These are phyloP conservation scores for Drosophila rufa DNA, from an alignment of 1,140 invertebrate genomes.

Conservation along the genomic window DNA sequence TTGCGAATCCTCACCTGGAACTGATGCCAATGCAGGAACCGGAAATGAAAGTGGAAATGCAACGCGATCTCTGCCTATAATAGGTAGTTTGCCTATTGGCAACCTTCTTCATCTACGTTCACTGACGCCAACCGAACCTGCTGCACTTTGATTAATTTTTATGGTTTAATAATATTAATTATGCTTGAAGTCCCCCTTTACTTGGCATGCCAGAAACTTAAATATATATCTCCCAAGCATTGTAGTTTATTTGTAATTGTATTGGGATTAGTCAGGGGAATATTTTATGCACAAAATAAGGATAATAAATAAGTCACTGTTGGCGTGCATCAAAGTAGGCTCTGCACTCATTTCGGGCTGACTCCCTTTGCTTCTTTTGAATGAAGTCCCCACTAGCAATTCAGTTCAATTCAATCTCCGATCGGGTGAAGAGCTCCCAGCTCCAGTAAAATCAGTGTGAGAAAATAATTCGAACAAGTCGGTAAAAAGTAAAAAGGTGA, in stretches of 20 bases:
- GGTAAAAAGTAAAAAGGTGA: too few species aligned
- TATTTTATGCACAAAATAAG: too few species aligned
- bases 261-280: not conserved
- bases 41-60: not conserved
- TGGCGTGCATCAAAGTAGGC: too few species aligned
- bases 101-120: not conserved
- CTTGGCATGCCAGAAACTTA: not conserved
- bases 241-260: not conserved
- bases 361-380: too few species aligned
- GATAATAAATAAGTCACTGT: too few species aligned
- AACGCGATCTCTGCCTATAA: not conserved
- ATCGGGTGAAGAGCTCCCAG: too few species aligned
- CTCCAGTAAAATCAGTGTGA: too few species aligned
- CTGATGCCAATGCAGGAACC: not conserved
- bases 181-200: not conserved
- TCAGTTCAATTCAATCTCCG: too few species aligned
- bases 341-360: too few species aligned
- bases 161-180: not conserved
- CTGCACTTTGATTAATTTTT: too few species aligned
- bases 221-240: slow-evolving; percentile 1
- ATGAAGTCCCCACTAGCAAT: too few species aligned
- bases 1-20: not conserved
- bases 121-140: not conserved
- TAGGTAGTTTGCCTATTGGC: not conserved
- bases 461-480: too few species aligned